Conservation (phyloP, 2,797 vertebrate genomes). For the Galago senegalensis region DNA sequence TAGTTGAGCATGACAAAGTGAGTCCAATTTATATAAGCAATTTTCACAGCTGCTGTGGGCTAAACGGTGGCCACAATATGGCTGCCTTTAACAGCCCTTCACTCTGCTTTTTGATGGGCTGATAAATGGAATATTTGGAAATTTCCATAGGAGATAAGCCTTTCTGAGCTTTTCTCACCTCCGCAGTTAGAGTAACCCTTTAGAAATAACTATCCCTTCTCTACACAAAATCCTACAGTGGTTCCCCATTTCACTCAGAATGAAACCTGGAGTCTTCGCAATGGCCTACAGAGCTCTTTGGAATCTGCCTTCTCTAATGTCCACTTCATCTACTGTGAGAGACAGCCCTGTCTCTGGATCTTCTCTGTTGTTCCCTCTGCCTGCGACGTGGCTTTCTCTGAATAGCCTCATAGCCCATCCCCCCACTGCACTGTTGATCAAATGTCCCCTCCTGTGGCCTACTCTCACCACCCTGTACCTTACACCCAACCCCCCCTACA, state of each 20-base stretch:
- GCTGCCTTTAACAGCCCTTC: background rate
- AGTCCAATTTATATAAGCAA: background rate
- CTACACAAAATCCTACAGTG: background rate
- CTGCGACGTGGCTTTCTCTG: background rate
- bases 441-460: background rate
- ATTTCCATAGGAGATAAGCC: background rate
- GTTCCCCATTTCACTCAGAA: background rate
- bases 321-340: background rate
- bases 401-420: background rate
- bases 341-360: background rate
- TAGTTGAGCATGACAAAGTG: background rate
- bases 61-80: background rate
- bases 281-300: background rate
- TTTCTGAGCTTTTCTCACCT: background rate
- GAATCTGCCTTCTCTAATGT: background rate
- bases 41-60: background rate
- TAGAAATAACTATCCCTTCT: background rate
- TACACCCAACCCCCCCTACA: background rate
- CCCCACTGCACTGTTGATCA: background rate
- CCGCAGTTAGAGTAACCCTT: background rate
- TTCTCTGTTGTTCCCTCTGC: background rate
- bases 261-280: background rate
- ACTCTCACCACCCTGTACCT: background rate
- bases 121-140: background rate
- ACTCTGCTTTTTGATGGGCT: conserved; percentile 8